A percentile compares a stretch with the other conserved stretches of the same genome.
These are phyloP conservation scores for Bryconaethiops microstoma DNA, from an alignment of 2,797 vertebrate species.

Conservation along the genomic window DNA sequence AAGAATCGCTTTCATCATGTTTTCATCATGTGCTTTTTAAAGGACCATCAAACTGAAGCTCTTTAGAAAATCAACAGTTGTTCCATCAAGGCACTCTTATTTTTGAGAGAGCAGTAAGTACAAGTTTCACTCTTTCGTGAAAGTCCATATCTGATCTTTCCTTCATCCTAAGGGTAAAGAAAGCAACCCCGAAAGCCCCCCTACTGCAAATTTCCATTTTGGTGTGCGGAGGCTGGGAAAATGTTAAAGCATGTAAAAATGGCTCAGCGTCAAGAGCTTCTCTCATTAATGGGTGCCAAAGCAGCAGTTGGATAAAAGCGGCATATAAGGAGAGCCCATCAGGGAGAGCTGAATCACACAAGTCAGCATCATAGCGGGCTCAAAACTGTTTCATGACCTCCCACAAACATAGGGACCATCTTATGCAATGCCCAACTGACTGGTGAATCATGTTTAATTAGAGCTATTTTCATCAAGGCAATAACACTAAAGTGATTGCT, in stretches of 20 bases:
- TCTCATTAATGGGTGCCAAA: slow-evolving; percentile 23
- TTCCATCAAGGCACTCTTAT: background rate
- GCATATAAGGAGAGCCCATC: background rate
- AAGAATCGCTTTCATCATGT: too few species aligned
- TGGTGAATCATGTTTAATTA: slow-evolving; percentile 46
- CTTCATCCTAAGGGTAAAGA: background rate
- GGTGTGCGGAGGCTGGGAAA: background rate
- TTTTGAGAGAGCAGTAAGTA: background rate
- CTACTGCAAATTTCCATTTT: slow-evolving; percentile 21
- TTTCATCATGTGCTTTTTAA: background rate
- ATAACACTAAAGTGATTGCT: slow-evolving; percentile 20
- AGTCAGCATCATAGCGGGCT: slow-evolving; percentile 19
- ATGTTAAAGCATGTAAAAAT: background rate
- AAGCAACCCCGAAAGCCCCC: slow-evolving; percentile 20
- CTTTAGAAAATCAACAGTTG: background rate
- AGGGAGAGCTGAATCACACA: slow-evolving; percentile 42
- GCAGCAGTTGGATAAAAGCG: slow-evolving; percentile 22
- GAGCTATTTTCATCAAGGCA: slow-evolving; percentile 40
- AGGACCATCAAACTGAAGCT: background rate
- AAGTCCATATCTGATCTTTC: slow-evolving; percentile 15
- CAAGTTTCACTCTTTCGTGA: background rate
- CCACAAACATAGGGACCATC: slow-evolving; percentile 37
- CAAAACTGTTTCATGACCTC: slow-evolving; percentile 31
- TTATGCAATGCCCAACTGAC: slow-evolving; percentile 47
- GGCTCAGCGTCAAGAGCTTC: background rate